Evolutionary conservation across 2,888 invertebrate genomes (phyloP).

Genomic region (Calliscelio sp.): DNA sequence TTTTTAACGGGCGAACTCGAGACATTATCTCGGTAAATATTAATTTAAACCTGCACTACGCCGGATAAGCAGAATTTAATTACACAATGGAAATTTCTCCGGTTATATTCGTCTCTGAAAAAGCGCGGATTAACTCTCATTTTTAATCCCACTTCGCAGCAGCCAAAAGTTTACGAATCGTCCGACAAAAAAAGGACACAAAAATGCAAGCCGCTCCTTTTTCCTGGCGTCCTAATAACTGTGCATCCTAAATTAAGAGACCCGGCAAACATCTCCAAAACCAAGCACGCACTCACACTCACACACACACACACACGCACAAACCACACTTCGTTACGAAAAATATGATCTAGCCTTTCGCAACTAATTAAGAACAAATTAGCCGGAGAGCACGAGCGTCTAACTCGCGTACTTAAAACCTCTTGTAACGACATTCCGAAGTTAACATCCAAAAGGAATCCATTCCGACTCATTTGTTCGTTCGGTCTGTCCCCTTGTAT

Average conservation of each 20-base stretch:
- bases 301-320: background rate
- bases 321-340: conserved; percentile 47
- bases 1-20: conserved; percentile 39
- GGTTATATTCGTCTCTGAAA: conserved; percentile 35
- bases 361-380: conserved; percentile 72
- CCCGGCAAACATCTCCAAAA: conserved; percentile 40
- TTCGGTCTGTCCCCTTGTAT: background rate
- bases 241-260: conserved; percentile 62
- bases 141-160: conserved; percentile 52
- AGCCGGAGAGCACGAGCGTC: conserved; percentile 45
- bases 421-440: conserved; percentile 49
- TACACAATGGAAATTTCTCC: conserved; percentile 67
- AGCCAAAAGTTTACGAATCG: conserved; percentile 55
- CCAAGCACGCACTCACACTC: too few species aligned
- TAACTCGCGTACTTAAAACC: conserved; percentile 49
- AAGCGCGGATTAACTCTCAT: conserved; percentile 47
- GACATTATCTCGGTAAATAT: conserved; percentile 55
- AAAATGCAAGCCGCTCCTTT: too few species aligned
- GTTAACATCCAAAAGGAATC: conserved; percentile 51
- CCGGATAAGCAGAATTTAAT: conserved; percentile 65
- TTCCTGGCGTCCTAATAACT: conserved; percentile 44
- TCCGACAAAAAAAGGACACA: background rate
- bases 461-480: conserved; percentile 55
- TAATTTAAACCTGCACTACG: conserved; percentile 51
- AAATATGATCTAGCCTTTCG: conserved; percentile 67